Percentiles rank a stretch among this genome's conserved stretches.
Conservation (phyloP, 1,140 invertebrate species). For the Trypoxylus dichotomus region DNA sequence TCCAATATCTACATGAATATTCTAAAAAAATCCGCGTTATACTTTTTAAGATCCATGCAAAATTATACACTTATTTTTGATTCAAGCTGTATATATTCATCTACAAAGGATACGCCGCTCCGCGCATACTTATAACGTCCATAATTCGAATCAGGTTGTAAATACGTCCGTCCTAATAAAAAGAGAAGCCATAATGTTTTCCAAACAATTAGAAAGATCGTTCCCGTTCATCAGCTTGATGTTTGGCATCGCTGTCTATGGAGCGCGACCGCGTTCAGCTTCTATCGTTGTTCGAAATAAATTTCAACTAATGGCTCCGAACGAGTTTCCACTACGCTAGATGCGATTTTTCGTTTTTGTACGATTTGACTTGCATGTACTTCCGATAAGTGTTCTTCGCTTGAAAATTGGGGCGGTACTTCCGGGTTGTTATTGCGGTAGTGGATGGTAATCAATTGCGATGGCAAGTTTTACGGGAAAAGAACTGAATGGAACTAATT, state of each 20-base stretch:
- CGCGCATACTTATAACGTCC: not conserved
- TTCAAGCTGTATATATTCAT: no score
- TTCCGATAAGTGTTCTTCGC: not conserved
- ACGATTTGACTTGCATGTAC: not conserved
- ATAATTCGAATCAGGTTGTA: not conserved
- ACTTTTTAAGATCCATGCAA: no score
- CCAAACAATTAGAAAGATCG: not conserved
- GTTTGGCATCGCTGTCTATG: not conserved
- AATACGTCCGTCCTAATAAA: not conserved
- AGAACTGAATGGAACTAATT: no score
- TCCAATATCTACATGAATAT: no score
- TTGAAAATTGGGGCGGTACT: not conserved
- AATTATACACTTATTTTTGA: no score
- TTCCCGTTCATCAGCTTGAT: not conserved
- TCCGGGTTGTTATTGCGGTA: no score
- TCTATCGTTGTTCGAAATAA: not conserved
- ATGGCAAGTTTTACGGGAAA: no score
- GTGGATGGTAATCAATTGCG: no score
- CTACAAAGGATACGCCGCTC: no score
- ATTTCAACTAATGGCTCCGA: not conserved
- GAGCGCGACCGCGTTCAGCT: not conserved
- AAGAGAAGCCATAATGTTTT: not conserved
- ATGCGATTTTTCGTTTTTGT: not conserved
- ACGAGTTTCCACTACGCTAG: not conserved
- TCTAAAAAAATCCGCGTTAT: no score